phyloP scores from a whole-genome alignment of 2,797 vertebrate genomes.

The Coregonus ussuriensis region DNA sequence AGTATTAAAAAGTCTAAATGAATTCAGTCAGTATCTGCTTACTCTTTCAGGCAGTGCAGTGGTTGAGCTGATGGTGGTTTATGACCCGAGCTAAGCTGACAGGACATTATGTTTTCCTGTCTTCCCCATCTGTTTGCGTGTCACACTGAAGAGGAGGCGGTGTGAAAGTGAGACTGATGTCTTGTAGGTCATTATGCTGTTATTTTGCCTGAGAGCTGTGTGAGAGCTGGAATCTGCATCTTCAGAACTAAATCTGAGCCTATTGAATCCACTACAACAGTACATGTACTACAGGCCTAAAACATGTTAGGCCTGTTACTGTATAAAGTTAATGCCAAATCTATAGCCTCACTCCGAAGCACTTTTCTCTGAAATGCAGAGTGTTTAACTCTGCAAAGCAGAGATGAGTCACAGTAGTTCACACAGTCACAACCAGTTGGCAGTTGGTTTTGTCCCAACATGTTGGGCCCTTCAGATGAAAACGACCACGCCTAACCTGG shows the following conservation, averaged over 20 bases:
- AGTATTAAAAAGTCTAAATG: neutral
- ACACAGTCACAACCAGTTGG: neutral
- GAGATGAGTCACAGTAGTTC: conserved; percentile 5
- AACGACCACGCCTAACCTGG: neutral
- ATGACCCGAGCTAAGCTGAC: neutral
- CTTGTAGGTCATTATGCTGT: neutral
- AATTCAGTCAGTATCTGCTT: neutral
- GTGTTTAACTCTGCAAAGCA: neutral
- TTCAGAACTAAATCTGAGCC: neutral
- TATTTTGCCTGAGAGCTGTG: neutral
- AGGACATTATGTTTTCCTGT: neutral
- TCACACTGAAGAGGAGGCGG: neutral
- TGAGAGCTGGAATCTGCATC: neutral
- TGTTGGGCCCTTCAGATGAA: neutral
- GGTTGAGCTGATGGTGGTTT: neutral
- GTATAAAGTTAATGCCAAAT: neutral
- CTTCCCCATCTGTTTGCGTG: neutral
- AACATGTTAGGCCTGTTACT: neutral
- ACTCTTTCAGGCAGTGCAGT: neutral
- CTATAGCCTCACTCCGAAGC: neutral
- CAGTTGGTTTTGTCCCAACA: neutral
- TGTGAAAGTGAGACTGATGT: neutral
- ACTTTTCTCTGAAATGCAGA: neutral
- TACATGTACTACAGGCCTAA: neutral
- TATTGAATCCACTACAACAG: neutral